Evolutionary conservation across 2,888 invertebrate genomes (phyloP).

Genomic region (Hartigia nigra): DNA sequence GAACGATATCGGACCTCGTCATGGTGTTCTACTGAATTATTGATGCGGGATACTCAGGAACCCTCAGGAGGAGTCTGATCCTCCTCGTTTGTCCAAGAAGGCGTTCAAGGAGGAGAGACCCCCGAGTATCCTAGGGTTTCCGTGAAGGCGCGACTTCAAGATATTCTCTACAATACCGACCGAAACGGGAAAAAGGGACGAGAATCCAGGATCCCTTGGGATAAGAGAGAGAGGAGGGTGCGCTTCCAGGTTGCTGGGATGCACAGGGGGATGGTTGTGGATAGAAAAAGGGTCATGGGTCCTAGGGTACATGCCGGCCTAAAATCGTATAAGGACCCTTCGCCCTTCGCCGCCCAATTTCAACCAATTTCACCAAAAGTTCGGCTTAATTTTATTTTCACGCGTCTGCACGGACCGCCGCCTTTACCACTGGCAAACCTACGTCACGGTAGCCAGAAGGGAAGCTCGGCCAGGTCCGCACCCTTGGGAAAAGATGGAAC

Average conservation of each 20-base stretch:
- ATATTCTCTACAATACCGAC: no score
- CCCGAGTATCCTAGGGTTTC: not conserved
- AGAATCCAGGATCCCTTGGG: no score
- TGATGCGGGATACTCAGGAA: conserved; percentile 60
- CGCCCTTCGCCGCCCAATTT: conserved; percentile 68
- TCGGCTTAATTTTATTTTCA: conserved; percentile 71
- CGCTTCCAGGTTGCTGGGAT: no score
- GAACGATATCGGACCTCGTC: conserved; percentile 51
- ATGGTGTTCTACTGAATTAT: conserved; percentile 64
- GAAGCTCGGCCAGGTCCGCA: not conserved
- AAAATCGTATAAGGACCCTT: not conserved
- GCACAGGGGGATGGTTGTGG: not conserved
- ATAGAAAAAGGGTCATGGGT: not conserved
- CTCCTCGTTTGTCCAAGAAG: conserved; percentile 3
- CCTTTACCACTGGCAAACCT: conserved; percentile 19
- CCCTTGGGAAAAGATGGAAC: conserved; percentile 12
- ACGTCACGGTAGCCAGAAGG: no score
- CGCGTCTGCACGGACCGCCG: conserved; percentile 59
- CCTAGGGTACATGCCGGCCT: not conserved
- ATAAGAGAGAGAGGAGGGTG: no score
- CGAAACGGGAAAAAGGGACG: no score
- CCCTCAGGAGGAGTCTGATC: not conserved
- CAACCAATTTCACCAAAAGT: conserved; percentile 73
- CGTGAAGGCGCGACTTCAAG: no score
- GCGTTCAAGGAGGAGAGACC: conserved; percentile 1